Base-by-base conservation (phyloP, 2,797 vertebrate species). In the Sebastes taczanowskii region DNA sequence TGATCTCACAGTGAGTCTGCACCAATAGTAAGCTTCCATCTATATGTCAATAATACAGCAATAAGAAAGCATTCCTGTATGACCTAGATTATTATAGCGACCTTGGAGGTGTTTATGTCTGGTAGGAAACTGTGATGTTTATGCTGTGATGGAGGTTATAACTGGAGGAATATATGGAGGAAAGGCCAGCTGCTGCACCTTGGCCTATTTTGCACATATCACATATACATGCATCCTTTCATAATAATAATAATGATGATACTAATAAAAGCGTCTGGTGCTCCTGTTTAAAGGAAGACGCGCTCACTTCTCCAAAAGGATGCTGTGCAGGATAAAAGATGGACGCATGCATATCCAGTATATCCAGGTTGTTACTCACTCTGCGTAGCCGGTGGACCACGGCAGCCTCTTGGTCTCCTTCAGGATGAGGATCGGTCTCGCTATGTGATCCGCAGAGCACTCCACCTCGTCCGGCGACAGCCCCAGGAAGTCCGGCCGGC, bases 331-430 rank as follows among this genome's bases (percentile, higher is more conserved):
- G 72, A 71, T 35, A 77, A 42, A 86, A 90, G 65, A 91, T 90
- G 92, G 90, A 92, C 75, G 89, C 80, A 42, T 9, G 34, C 34
- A 35, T 35, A 35, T 35, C 34, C 34, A 35, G 34, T 35, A 35
- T 35, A 35, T 13, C 65, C 83, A 73, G 79, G 81, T 38, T 87
- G 34, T 35, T 91, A 98, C 98, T 99, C 95, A 99, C 98, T 99
- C 98, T 62, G 98, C 98, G 89, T 99, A 99, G 80, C 98, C 98
- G 30, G 97, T 97, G 92, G 96, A 94, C 98, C 98, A 99, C 38
- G 97, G 97, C 94, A 99, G 94, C 87, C 96, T 89, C 86, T 91
- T 93, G 75, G 92, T 97, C 93, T 99, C 98, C 95, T 97, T 97
- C 88, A 97, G 94, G 74, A 97, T 98, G 86, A 99, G 96, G 94